Base-by-base conservation (phyloP, 2,113 vertebrate species). In the Anser brachyrhynchus region DNA sequence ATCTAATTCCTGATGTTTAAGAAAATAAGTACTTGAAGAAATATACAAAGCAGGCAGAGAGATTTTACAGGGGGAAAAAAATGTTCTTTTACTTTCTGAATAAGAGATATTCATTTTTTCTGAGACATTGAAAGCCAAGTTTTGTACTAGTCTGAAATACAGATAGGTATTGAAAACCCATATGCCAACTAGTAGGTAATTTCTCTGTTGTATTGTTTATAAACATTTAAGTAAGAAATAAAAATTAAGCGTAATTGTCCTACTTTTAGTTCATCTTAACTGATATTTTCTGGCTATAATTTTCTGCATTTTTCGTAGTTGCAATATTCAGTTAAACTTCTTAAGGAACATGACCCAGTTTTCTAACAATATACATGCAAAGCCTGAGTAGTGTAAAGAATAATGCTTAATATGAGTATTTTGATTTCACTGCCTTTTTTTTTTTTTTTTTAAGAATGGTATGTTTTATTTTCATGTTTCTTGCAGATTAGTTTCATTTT, bases 191-290 rank as follows among this genome's bases (percentile, higher is more conserved):
- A 69, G 8, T 58, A 76, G 9, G 29, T 72, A 2, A 84, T 74
- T 90, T 66, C 35, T 85, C 28, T 65, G n/a, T 87, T 76, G 3
- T 78, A 52, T 37, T 92, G 29, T 90, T 95, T 85, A 51, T 58
- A 85, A 83, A 31, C 16, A 49, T 87, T 92, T 88, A 62, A 66
- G 61, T 58, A 28, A 92, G 64, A 83, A 84, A 17, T 84, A 83
- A 37, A 92, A 79, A 87, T 82, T 89, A 84, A 91, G 29, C 41
- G 54, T 80, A 93, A 92, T 93, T 95, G 55, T 62, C 88, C 88
- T 91, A 94, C 66, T 94, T 97, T 72, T 75, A 49, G 95, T 95
- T 89, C 59, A 85, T 89, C 77, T 90, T 87, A 89, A 72, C 46
- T 76, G 41, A 64, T 37, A 70, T 33, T 75, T 94, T 81, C 43